These are phyloP conservation scores for Plebejus melissa DNA, from an alignment of 2,888 invertebrate genomes.

Conservation along the genomic window DNA sequence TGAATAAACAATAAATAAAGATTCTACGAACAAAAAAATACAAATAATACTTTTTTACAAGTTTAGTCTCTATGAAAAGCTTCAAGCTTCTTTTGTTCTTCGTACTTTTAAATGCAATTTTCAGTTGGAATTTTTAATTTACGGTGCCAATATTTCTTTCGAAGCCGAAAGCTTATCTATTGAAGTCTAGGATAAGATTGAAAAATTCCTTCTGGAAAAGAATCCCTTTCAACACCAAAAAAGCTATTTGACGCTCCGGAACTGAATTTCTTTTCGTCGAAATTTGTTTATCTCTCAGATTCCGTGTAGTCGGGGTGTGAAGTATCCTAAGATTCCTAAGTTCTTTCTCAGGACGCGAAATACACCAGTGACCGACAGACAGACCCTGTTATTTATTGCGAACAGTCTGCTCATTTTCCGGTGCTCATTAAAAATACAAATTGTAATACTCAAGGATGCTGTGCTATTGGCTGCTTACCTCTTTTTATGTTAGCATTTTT, in stretches of 20 bases:
- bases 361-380: too few relatives aligned
- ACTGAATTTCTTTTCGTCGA: not conserved
- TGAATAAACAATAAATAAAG: not conserved
- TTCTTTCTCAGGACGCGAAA: too few relatives aligned
- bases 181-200: constrained; percentile 25
- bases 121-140: constrained; percentile 16
- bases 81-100: not conserved
- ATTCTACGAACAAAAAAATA: not conserved
- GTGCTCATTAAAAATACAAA: not conserved
- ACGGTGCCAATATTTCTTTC: constrained; percentile 7
- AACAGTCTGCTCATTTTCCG: not conserved
- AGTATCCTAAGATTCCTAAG: too few relatives aligned
- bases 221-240: constrained; percentile 15
- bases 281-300: not conserved
- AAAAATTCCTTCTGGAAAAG: constrained; percentile 5
- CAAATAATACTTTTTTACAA: not conserved
- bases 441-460: too few relatives aligned
- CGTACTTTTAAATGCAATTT: not conserved
- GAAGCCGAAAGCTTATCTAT: constrained; percentile 4
- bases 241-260: not conserved
- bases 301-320: too few relatives aligned
- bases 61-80: too few relatives aligned
- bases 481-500: too few relatives aligned
- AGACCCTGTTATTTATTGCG: not conserved
- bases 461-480: too few relatives aligned